phyloP scores from a whole-genome alignment of 2,113 vertebrate species.

The Alectura lathami region DNA sequence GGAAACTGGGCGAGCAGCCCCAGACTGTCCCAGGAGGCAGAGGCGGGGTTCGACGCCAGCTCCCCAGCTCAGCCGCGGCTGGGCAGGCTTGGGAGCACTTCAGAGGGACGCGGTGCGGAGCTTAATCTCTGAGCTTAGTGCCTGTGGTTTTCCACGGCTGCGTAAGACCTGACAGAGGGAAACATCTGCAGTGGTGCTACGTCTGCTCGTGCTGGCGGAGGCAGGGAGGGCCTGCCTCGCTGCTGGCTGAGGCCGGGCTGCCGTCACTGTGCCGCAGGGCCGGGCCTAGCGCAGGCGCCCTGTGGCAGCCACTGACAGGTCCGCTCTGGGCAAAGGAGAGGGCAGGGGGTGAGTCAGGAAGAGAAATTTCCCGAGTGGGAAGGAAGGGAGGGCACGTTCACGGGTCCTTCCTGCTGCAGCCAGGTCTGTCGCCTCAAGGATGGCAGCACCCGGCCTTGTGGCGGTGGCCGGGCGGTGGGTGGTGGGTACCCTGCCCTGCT shows the following conservation, averaged over 20 bases:
- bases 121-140: not conserved
- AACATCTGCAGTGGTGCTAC: not conserved
- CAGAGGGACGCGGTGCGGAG: not conserved
- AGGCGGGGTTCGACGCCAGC: not conserved
- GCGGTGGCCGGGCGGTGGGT: not conserved
- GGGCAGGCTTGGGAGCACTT: not conserved
- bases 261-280: not conserved
- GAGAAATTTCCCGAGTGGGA: not conserved
- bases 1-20: not conserved
- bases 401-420: not conserved
- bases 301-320: not conserved
- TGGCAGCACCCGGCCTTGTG: not conserved
- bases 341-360: not conserved
- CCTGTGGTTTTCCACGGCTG: not conserved
- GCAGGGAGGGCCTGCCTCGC: not conserved
- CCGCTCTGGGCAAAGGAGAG: not conserved
- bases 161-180: not conserved
- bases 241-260: not conserved
- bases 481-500: not conserved
- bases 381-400: not conserved
- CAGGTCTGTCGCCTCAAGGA: accelerated
- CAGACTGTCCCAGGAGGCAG: not conserved
- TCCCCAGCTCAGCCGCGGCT: not conserved
- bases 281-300: not conserved
- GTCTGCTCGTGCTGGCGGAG: not conserved